These are phyloP conservation scores for Drosophila suzukii DNA, from an alignment of 1,140 invertebrate genomes.

Conservation along the genomic window DNA sequence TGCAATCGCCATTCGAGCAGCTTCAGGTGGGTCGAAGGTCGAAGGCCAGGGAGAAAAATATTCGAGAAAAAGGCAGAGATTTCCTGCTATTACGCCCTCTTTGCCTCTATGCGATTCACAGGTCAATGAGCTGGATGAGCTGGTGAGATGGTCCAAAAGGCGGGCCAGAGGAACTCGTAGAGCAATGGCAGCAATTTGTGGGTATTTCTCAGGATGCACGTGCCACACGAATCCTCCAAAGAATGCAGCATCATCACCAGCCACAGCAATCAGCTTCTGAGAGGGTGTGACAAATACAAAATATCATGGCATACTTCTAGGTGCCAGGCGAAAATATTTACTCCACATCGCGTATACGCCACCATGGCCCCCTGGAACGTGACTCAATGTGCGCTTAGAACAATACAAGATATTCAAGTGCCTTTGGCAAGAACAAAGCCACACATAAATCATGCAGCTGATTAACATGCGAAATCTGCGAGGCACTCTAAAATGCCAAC, in stretches of 20 bases:
- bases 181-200: constrained; percentile 45
- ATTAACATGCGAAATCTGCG: constrained; percentile 39
- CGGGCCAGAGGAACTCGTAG: constrained; percentile 3
- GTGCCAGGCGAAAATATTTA: constrained; percentile 20
- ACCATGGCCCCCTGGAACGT: constrained; percentile 28
- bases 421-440: constrained; percentile 6
- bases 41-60: constrained; percentile 1
- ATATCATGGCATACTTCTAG: constrained; percentile 32
- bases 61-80: constrained; percentile 15
- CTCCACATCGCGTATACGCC: constrained; percentile 49
- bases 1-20: constrained; percentile 37
- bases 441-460: constrained; percentile 47
- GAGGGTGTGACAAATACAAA: constrained; percentile 36
- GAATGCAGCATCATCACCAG: constrained; percentile 8
- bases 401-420: constrained; percentile 38
- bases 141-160: neutral
- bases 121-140: constrained; percentile 51
- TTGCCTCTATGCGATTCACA: constrained; percentile 19
- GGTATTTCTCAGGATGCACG: constrained; percentile 26
- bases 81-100: constrained; percentile 1
- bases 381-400: constrained; percentile 20
- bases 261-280: constrained; percentile 31
- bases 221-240: constrained; percentile 8
- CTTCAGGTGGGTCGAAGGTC: constrained; percentile 30
- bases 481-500: constrained; percentile 27